These are phyloP conservation scores for Columbina picui DNA, from an alignment of 2,113 vertebrate genomes.

Conservation along the genomic window DNA sequence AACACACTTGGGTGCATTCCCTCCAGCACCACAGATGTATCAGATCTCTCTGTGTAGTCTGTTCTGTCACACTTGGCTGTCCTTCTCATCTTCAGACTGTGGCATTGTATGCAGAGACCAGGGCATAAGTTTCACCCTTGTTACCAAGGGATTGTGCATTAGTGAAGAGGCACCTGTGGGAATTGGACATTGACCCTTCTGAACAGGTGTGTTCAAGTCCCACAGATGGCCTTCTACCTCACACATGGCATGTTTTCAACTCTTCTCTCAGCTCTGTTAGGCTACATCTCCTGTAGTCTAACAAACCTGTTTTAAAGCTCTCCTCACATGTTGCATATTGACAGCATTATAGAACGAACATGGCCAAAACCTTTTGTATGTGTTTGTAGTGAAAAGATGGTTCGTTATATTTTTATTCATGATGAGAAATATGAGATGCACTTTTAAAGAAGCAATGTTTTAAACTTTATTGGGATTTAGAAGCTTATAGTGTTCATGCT, in stretches of 20 bases:
- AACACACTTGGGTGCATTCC: neutral
- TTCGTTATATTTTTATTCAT: neutral
- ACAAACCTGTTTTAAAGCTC: neutral
- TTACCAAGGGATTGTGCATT: neutral
- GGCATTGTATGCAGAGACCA: neutral
- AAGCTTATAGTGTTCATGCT: neutral
- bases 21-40: neutral
- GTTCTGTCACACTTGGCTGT: neutral
- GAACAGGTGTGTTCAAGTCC: neutral
- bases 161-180: neutral
- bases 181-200: neutral
- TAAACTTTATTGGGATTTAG: neutral
- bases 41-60: neutral
- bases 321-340: neutral
- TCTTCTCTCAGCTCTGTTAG: neutral
- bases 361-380: neutral
- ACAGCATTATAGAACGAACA: neutral
- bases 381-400: neutral
- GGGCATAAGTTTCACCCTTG: neutral
- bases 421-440: neutral
- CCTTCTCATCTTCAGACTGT: neutral
- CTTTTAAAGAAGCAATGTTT: neutral
- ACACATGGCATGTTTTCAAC: rapidly evolving
- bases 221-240: neutral
- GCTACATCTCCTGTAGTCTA: neutral